These are phyloP conservation scores for Pomphorhynchus laevis DNA, from an alignment of 1,140 invertebrate species.

Conservation along the genomic window DNA sequence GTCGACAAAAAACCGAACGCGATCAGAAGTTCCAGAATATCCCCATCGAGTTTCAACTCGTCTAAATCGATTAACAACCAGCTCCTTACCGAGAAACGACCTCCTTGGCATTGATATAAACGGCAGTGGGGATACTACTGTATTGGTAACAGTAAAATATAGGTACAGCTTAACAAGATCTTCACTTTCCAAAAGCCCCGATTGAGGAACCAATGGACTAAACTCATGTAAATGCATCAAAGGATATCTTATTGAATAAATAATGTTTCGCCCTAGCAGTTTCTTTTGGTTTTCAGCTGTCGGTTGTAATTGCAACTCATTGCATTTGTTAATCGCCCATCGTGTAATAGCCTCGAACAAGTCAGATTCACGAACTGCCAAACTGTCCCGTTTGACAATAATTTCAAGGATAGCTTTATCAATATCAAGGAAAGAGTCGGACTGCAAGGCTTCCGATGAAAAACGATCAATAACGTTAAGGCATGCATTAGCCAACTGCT, in stretches of 20 bases:
- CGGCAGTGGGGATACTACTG: too few relatives aligned
- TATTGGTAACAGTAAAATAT: slow-evolving; percentile 42
- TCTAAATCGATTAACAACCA: slow-evolving; percentile 39
- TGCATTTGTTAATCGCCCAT: slow-evolving; percentile 9
- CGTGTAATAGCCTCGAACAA: slow-evolving; percentile 29
- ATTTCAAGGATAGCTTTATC: slow-evolving; percentile 40
- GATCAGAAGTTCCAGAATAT: slow-evolving; percentile 44
- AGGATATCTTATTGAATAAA: slow-evolving; percentile 48
- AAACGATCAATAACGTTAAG: slow-evolving; percentile 49
- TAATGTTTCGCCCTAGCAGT: slow-evolving; percentile 30
- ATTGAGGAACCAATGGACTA: slow-evolving; percentile 27
- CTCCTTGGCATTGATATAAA: slow-evolving; percentile 33
- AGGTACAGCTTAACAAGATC: slow-evolving; percentile 41
- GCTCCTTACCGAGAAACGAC: slow-evolving; percentile 43
- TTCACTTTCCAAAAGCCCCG: slow-evolving; percentile 32
- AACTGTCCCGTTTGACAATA: slow-evolving; percentile 40
- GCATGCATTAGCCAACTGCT: slow-evolving; percentile 35
- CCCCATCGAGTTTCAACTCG: slow-evolving; percentile 47
- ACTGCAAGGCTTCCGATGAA: slow-evolving; percentile 37
- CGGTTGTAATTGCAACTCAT: background rate
- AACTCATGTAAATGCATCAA: slow-evolving; percentile 54
- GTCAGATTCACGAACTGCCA: slow-evolving; percentile 40
- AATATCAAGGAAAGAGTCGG: slow-evolving; percentile 51
- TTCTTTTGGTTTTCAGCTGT: slow-evolving; percentile 33
- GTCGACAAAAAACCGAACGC: slow-evolving; percentile 45